Conservation (phyloP, 2,797 vertebrate species). For the Gallinago nigripennis region DNA sequence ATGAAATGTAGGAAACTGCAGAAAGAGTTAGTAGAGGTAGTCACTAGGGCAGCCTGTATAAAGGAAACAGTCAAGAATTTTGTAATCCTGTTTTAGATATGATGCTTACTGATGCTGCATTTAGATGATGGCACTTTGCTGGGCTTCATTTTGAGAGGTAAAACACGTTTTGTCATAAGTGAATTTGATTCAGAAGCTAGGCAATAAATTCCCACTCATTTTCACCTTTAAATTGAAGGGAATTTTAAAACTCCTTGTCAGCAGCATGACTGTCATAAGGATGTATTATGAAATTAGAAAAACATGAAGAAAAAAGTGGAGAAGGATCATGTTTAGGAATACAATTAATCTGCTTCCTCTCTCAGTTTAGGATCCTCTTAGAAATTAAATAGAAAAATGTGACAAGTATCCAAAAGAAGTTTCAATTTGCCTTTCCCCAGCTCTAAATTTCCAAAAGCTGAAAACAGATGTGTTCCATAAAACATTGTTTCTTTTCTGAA, state of each 20-base stretch:
- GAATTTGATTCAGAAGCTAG: not conserved
- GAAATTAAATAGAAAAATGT: not conserved
- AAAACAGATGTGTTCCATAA: not conserved
- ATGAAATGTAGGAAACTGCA: slow-evolving; percentile 62
- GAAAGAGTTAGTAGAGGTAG: slow-evolving; percentile 44
- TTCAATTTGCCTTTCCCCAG: not conserved
- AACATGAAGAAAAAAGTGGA: not conserved
- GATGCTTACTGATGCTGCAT: not conserved
- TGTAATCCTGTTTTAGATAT: not conserved
- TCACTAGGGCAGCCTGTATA: slow-evolving; percentile 16
- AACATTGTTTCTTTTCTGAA: not conserved
- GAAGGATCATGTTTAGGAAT: not conserved
- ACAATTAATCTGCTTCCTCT: not conserved
- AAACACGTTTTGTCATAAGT: not conserved
- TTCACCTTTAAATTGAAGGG: not conserved
- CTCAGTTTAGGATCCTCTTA: not conserved
- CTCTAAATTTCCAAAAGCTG: not conserved
- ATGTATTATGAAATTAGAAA: not conserved
- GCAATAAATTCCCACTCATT: not conserved
- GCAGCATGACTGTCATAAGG: not conserved
- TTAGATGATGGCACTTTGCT: not conserved
- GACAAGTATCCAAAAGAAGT: not conserved
- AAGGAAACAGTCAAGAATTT: slow-evolving; percentile 52
- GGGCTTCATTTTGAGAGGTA: not conserved
- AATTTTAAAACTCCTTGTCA: not conserved